Conservation (phyloP, 2,888 invertebrate species). For the Drosophila meridiana region DNA sequence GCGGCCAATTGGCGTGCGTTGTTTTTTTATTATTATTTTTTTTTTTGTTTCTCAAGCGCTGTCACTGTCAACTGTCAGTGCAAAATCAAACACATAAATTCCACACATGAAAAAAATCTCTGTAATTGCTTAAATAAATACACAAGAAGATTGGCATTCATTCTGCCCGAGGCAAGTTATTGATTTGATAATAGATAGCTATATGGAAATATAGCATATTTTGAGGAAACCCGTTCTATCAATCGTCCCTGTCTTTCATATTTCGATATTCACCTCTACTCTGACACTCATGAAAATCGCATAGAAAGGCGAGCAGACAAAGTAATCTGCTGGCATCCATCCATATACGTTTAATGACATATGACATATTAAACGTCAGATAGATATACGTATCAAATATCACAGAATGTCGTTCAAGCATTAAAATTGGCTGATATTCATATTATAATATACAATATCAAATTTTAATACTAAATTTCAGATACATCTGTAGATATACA, state of each 20-base stretch:
- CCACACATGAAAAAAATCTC: slow-evolving; percentile 18
- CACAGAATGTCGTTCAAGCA: neutral
- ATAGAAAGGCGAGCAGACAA: neutral
- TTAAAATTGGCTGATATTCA: neutral
- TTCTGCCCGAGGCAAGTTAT: slow-evolving; percentile 20
- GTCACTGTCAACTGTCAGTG: slow-evolving; percentile 74
- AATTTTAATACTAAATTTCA: neutral
- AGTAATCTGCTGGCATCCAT: neutral
- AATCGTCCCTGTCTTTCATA: neutral
- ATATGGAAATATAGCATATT: slow-evolving; percentile 1
- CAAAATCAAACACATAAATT: slow-evolving; percentile 66
- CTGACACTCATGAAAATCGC: slow-evolving; percentile 1
- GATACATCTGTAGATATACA: neutral
- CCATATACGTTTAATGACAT: neutral
- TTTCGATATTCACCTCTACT: neutral
- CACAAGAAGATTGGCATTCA: slow-evolving; percentile 24
- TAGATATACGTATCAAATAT: neutral
- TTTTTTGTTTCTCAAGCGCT: slow-evolving; percentile 52
- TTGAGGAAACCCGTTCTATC: neutral
- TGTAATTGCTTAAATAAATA: slow-evolving; percentile 40
- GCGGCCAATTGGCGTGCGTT: slow-evolving; percentile 49
- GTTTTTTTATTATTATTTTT: neutral
- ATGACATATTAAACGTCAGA: neutral
- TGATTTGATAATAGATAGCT: slow-evolving; percentile 17
- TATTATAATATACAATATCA: too few species aligned